These are phyloP conservation scores for Macrotus californicus DNA, from an alignment of 2,113 vertebrate species.

Conservation along the genomic window DNA sequence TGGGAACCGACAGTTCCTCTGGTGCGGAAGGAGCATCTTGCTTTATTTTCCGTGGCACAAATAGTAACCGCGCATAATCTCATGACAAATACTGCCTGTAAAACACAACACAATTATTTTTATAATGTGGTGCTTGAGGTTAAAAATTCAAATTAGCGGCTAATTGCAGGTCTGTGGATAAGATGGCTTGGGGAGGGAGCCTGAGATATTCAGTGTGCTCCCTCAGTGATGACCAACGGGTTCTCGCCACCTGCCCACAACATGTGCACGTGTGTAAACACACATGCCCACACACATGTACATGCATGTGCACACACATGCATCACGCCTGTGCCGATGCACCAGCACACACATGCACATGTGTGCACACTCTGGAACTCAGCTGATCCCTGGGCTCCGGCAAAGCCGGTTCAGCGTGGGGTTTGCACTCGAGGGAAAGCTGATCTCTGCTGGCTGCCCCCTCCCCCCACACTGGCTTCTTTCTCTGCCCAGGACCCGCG, in stretches of 20 bases:
- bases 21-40: rapidly evolving
- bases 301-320: rapidly evolving
- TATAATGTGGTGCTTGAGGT: constrained; percentile 51
- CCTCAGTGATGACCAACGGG: rapidly evolving
- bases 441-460: background rate
- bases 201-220: background rate
- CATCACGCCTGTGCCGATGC: rapidly evolving
- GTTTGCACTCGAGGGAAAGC: rapidly evolving
- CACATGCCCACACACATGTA: rapidly evolving
- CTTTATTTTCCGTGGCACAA: background rate
- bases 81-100: background rate
- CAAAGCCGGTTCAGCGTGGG: background rate
- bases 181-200: background rate
- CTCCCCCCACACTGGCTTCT: background rate
- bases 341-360: rapidly evolving
- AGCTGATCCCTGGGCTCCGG: background rate
- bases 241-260: rapidly evolving
- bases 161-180: constrained; percentile 22
- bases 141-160: constrained; percentile 55
- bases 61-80: background rate
- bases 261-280: rapidly evolving
- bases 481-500: background rate
- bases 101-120: constrained; percentile 43
- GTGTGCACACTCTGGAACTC: rapidly evolving
- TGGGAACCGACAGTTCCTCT: background rate